Evolutionary conservation across 2,888 invertebrate genomes (phyloP).

Genomic region (Lymantria monacha): DNA sequence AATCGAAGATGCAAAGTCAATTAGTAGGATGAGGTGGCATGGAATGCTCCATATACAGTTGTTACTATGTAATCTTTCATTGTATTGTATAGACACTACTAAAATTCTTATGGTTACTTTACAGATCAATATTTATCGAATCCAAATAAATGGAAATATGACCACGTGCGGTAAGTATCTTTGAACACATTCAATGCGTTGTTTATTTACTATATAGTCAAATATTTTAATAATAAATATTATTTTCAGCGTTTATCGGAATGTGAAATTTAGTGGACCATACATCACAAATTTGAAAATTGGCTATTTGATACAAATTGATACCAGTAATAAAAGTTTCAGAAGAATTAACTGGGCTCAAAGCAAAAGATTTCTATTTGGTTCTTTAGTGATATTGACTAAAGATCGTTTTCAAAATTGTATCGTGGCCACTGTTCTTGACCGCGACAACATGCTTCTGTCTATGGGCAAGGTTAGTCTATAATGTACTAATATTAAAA

Average conservation of each 20-base stretch:
- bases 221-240: neutral
- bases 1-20: too few relatives aligned
- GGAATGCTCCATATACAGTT: too few relatives aligned
- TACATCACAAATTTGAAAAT: slow-evolving; percentile 53
- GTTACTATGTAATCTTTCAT: too few relatives aligned
- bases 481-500: neutral
- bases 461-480: slow-evolving; percentile 52
- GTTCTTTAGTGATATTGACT: slow-evolving; percentile 88
- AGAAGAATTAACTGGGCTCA: slow-evolving; percentile 62
- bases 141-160: slow-evolving; percentile 50
- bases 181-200: neutral
- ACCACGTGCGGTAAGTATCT: slow-evolving; percentile 60
- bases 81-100: too few relatives aligned
- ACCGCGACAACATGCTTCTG: slow-evolving; percentile 68
- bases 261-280: slow-evolving; percentile 63
- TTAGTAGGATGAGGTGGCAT: too few relatives aligned
- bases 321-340: slow-evolving; percentile 46
- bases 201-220: neutral
- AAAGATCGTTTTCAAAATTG: slow-evolving; percentile 85
- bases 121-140: slow-evolving; percentile 54
- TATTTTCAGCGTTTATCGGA: slow-evolving; percentile 53
- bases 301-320: slow-evolving; percentile 58
- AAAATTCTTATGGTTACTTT: slow-evolving; percentile 13
- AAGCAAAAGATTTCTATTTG: slow-evolving; percentile 84
- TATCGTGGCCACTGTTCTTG: slow-evolving; percentile 85